A percentile compares a stretch with the other conserved stretches of the same genome.
These are phyloP conservation scores for Murina feae DNA, from an alignment of 2,113 vertebrate species.

Conservation along the genomic window DNA sequence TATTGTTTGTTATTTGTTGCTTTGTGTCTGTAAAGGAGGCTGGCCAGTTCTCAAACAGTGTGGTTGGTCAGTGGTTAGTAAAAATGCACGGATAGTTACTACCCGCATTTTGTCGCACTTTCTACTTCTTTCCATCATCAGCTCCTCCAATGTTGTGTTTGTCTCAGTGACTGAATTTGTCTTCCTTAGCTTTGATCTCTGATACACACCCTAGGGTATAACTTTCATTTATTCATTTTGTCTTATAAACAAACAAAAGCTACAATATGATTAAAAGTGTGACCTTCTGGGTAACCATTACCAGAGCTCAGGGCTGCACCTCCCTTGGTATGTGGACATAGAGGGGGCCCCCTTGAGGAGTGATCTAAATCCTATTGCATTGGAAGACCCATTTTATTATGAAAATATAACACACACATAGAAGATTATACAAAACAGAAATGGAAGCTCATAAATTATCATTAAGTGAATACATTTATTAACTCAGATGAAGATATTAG, in stretches of 20 bases:
- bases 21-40: not conserved
- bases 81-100: not conserved
- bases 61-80: not conserved
- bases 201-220: conserved; percentile 40
- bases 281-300: conserved; percentile 51
- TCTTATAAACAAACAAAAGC: conserved; percentile 66
- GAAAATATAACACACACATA: not conserved
- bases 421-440: not conserved
- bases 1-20: conserved; percentile 4
- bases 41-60: not conserved
- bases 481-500: not conserved
- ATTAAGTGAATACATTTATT: not conserved
- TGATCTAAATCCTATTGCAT: not conserved
- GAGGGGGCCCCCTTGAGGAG: not conserved
- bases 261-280: conserved; percentile 59
- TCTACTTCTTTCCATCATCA: not conserved
- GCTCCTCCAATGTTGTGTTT: conserved; percentile 29
- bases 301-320: not conserved
- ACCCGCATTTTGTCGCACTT: not conserved
- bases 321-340: not conserved
- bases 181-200: conserved; percentile 66
- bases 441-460: not conserved
- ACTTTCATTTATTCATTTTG: conserved; percentile 60
- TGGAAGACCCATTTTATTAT: not conserved
- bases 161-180: conserved; percentile 25